These are phyloP conservation scores for Tigriopus californicus DNA, from an alignment of 2,888 invertebrate genomes.

Conservation along the genomic window DNA sequence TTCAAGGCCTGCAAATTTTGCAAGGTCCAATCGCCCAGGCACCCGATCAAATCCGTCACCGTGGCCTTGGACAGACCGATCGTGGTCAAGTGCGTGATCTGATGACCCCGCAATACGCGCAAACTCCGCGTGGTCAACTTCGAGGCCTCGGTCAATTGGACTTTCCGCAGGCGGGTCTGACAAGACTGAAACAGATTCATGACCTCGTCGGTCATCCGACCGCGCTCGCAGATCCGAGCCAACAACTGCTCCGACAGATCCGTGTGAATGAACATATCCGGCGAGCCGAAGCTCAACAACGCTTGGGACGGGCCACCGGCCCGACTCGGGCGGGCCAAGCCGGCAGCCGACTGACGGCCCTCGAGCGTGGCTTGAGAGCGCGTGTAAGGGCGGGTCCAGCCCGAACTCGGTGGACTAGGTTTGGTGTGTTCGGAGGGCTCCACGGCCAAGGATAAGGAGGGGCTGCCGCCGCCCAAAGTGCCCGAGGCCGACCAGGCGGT, in stretches of 20 bases:
- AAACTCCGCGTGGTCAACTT: conserved; percentile 39
- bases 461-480: no score
- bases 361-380: no score
- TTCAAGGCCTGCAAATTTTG: conserved; percentile 40
- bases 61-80: conserved; percentile 36
- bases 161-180: conserved; percentile 38
- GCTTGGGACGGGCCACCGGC: no score
- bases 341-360: no score
- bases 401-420: no score
- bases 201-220: conserved; percentile 39
- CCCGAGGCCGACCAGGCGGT: no score
- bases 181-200: conserved; percentile 40
- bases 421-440: no score
- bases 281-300: no score
- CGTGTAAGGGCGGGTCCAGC: no score
- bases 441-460: no score
- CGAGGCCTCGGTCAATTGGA: conserved; percentile 39
- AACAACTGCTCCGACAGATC: conserved; percentile 40
- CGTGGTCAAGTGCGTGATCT: conserved; percentile 40
- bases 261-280: conserved; percentile 33
- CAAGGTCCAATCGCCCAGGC: conserved; percentile 44
- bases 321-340: no score
- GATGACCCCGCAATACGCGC: conserved; percentile 40
- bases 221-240: conserved; percentile 36
- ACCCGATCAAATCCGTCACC: conserved; percentile 41